Conservation (phyloP, 2,888 invertebrate genomes). For the Ornithoptera priamus region DNA sequence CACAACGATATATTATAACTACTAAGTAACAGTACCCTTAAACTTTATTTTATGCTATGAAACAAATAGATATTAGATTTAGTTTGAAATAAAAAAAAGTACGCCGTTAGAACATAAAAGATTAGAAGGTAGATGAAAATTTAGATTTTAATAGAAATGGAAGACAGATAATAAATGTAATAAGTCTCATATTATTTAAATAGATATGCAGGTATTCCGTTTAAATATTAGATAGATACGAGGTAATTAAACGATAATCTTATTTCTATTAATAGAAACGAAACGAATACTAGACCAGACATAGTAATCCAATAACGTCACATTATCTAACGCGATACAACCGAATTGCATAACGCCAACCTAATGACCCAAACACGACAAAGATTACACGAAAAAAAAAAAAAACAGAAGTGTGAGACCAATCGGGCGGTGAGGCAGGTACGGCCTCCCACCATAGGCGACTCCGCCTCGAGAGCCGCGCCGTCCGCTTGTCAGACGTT, state of each 20-base stretch:
- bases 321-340: conserved; percentile 40
- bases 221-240: too few species aligned
- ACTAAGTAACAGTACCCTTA: neutral
- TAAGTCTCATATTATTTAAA: neutral
- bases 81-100: neutral
- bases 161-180: neutral
- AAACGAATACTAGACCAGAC: conserved; percentile 6
- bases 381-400: conserved; percentile 42
- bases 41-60: neutral
- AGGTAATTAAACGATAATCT: neutral
- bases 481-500: conserved; percentile 57
- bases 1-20: neutral
- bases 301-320: conserved; percentile 33
- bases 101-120: neutral
- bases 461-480: conserved; percentile 61
- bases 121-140: neutral
- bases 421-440: conserved; percentile 68
- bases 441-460: conserved; percentile 69
- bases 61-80: neutral
- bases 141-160: neutral
- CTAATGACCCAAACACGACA: conserved; percentile 61
- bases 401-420: conserved; percentile 60
- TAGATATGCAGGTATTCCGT: too few species aligned
- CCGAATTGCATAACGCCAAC: conserved; percentile 52
- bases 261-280: neutral